Evolutionary conservation across 2,113 vertebrate species (phyloP), one percentile per base, ranked within the genome.

Genomic region (Ariopsis seemanni): DNA sequence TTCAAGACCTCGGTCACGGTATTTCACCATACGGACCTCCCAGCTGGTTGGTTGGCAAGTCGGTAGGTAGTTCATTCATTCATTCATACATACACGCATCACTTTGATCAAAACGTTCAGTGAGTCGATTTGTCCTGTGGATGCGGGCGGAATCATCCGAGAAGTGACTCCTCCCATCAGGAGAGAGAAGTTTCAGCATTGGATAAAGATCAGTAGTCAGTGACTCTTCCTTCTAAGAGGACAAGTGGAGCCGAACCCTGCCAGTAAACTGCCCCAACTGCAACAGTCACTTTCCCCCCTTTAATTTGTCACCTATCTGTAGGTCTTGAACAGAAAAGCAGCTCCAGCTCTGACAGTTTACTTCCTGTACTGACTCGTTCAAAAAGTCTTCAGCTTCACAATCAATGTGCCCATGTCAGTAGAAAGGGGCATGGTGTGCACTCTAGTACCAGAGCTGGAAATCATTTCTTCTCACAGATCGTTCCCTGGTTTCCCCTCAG

Each of bases 401-500:
- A 55, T 55, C 27, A 2, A 7, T 48, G n/a, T 5, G 72, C n/a
- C 10, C 52, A 17, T 1, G 22, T 27, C 52, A 27, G 50, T 0
- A 55, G 12, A 55, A 79, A 55, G 75, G 25, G 12, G 25, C 14
- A 2, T 27, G 2, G 14, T 55, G 75, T 86, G 86, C 57, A 22
- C 81, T 67, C 50, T n/a, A 14, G 63, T 52, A 74, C 50, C 11
- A 83, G 71, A 86, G 65, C 87, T 85, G 83, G 60, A 85, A 69
- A 80, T 79, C 84, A 27, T 88, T 84, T 57, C 69, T 48, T 20
- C 72, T 72, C 25, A 48, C 55, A 79, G 80, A 80, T 85, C 52
- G 34, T 63, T 42, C 85, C 48, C 52, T 85, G 52, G 7, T 52
- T 22, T 50, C 17, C 42, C 27, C 27, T 74, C 83, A 22, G 15